Evolutionary conservation across 2,113 vertebrate genomes (phyloP).

Genomic region (Ellobius talpinus): DNA sequence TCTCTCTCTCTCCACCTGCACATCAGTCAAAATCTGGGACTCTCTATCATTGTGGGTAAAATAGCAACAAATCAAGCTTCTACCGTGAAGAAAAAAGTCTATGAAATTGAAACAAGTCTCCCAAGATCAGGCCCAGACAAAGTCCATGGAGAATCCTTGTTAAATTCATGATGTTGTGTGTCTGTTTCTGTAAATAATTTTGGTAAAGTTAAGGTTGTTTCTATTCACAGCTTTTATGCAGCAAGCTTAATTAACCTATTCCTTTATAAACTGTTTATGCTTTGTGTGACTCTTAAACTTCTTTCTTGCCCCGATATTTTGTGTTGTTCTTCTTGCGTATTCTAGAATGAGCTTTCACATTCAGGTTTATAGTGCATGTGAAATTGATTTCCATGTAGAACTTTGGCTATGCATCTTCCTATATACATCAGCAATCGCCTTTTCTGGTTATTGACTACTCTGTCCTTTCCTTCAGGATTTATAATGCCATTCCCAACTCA

Average conservation of each 20-base stretch:
- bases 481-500: background rate
- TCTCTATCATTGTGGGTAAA: background rate
- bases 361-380: conserved; percentile 4
- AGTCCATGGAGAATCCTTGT: background rate
- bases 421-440: background rate
- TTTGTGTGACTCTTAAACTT: conserved; percentile 3
- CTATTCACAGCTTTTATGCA: background rate
- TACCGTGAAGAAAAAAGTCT: background rate
- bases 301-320: background rate
- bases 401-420: background rate
- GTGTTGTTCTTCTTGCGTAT: background rate
- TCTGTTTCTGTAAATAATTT: background rate
- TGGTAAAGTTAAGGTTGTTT: background rate
- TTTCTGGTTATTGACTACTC: background rate
- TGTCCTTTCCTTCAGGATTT: background rate
- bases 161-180: background rate
- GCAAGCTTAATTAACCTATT: background rate
- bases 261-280: background rate
- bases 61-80: background rate
- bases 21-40: background rate
- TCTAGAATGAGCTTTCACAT: background rate
- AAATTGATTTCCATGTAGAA: background rate
- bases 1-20: background rate
- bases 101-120: background rate
- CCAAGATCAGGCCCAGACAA: background rate